Base-by-base conservation (phyloP, 37 sponge, comb jelly and placozoan species). In the Haliclona indistincta region DNA sequence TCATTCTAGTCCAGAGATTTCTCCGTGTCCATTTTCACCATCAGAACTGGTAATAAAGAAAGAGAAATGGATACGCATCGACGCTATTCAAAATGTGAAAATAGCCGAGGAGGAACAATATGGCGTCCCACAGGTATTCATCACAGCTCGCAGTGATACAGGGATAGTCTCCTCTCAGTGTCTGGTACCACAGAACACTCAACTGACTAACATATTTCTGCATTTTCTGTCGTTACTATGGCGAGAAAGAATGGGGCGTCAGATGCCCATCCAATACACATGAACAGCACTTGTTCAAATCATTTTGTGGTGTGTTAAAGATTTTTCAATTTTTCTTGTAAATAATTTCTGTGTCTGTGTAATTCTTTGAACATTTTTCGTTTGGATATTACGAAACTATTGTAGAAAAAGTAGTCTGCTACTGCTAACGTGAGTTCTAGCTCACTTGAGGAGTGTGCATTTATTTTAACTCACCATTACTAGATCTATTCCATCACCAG, bases 1-100 rank as follows among this genome's bases (percentile, higher is more conserved):
- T 38, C 2, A 52, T 17, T 23, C 15, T 36, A 25, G 33, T 38
- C 23, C 60, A n/a, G 28, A 58, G 26, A 20, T 11, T 20, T 25
- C 60, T 58, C 60, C 60, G n/a, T n/a, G 23, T 58, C 23, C n/a
- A 8, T 6, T n/a, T 26, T 25, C 60, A 4, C 56, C 78, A 0
- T 36, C 54, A 8, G 38, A 84, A 4, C 64, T 84, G 25, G 62
- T 36, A 1, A 64, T 77, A n/a, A 84, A 71, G 56, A n/a, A n/a
- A n/a, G n/a, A n/a, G n/a, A 77, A 69, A 52, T 84, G 85, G 85
- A 71, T 70, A 35, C 85, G 64, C 37, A 70, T 84, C 25, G 85
- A 84, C 51, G 42, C 63, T 15, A 15, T 84, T 19, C 70, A 64
- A 7, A 52, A 49, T 23, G 53, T 84, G 17, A 20, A 70, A 22